Evolutionary conservation across 2,888 invertebrate species (phyloP).

Genomic region (Nomada goodeniana): DNA sequence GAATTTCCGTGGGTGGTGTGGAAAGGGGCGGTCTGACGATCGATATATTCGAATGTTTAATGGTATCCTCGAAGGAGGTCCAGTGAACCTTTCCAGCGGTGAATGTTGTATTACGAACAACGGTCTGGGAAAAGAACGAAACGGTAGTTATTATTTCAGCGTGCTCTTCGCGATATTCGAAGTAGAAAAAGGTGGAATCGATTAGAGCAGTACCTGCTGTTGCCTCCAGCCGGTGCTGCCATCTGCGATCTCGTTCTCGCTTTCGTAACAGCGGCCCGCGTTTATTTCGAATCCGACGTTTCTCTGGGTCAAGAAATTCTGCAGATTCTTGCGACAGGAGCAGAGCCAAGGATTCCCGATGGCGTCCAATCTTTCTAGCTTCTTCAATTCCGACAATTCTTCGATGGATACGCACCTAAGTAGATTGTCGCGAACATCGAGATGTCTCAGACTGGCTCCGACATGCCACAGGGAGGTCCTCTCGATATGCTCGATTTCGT

Average conservation of each 20-base stretch:
- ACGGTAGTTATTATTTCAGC: neutral
- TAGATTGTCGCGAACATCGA: slow-evolving; percentile 70
- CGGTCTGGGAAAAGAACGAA: neutral
- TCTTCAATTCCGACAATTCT: slow-evolving; percentile 59
- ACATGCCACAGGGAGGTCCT: slow-evolving; percentile 65
- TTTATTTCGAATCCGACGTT: slow-evolving; percentile 71
- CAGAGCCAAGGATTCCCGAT: slow-evolving; percentile 75
- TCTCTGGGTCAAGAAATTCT: slow-evolving; percentile 56
- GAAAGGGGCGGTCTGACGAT: slow-evolving; percentile 8
- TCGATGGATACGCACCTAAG: slow-evolving; percentile 69
- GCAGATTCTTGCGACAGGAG: slow-evolving; percentile 64
- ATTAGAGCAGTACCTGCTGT: slow-evolving; percentile 47
- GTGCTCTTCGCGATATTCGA: neutral
- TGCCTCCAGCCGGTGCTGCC: slow-evolving; percentile 20
- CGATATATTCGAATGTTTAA: slow-evolving; percentile 53
- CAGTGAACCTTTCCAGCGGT: slow-evolving; percentile 68
- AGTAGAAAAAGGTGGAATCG: neutral
- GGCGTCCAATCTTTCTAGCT: slow-evolving; percentile 67
- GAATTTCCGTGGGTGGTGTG: neutral
- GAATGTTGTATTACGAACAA: neutral
- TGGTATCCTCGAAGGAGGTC: slow-evolving; percentile 65
- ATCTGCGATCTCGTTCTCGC: slow-evolving; percentile 31
- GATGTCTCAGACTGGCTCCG: slow-evolving; percentile 57
- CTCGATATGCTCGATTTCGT: slow-evolving; percentile 69
- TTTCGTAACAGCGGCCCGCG: slow-evolving; percentile 61